Evolutionary conservation across 2,797 vertebrate genomes (phyloP).

Genomic region (Lepus townsendii): DNA sequence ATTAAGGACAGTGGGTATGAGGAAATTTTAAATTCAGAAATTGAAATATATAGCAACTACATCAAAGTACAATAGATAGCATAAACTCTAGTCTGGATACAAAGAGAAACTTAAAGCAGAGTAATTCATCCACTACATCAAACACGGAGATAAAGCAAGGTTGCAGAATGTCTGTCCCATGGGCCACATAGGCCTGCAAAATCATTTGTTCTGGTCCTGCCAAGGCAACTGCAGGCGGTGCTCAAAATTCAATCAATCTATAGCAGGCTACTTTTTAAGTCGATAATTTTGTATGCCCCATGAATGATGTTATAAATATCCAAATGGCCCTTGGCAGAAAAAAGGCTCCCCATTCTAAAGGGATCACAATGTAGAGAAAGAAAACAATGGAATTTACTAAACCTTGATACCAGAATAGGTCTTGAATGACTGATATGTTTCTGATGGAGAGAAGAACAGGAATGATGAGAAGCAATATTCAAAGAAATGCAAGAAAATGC

Average conservation of each 20-base stretch:
- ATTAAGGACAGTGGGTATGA: neutral
- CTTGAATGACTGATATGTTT: neutral
- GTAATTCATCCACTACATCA: neutral
- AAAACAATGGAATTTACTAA: neutral
- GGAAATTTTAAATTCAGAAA: conserved; percentile 16
- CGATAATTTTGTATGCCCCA: no score
- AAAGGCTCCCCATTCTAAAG: no score
- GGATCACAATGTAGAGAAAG: neutral
- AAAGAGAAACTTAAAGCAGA: neutral
- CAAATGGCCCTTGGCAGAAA: no score
- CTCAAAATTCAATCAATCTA: no score
- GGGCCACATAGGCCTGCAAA: no score
- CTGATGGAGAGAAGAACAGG: neutral
- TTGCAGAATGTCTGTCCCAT: no score
- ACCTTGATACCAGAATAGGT: neutral
- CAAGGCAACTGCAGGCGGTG: no score
- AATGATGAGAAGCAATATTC: neutral
- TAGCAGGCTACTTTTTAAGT: no score
- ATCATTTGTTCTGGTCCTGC: no score
- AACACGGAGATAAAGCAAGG: neutral
- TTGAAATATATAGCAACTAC: neutral
- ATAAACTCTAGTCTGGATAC: neutral
- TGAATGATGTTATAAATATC: no score
- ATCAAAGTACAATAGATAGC: neutral
- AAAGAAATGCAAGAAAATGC: neutral